phyloP scores from a whole-genome alignment of 1,140 invertebrate species.

The Prorops nasuta region DNA sequence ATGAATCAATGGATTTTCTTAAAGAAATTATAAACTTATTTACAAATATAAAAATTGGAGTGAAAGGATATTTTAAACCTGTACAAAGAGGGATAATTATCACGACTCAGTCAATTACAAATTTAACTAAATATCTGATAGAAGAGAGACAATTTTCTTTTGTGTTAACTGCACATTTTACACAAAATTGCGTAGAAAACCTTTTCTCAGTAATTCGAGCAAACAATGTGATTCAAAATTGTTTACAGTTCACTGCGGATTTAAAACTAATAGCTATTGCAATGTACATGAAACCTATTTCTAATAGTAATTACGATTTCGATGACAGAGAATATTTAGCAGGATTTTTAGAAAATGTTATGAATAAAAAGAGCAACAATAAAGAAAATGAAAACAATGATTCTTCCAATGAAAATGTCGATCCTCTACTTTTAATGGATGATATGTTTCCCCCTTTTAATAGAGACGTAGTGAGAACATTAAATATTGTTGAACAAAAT shows the following conservation, averaged over 20 bases:
- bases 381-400: no score
- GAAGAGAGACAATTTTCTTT: no score
- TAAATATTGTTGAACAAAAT: no score
- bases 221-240: conserved; percentile 17
- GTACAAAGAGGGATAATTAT: no score
- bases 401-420: no score
- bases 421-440: no score
- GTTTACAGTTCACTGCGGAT: conserved; percentile 19
- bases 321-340: conserved; percentile 17
- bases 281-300: conserved; percentile 19
- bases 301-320: conserved; percentile 17
- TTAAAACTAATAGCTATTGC: conserved; percentile 20
- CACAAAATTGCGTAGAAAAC: conserved; percentile 22
- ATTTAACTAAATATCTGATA: no score
- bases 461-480: no score
- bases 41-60: conserved; percentile 4
- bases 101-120: no score
- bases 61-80: conserved; percentile 4
- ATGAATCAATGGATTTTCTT: conserved; percentile 11
- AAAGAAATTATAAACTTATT: conserved; percentile 13
- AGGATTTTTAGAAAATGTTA: conserved; percentile 14
- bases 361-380: no score
- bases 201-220: conserved; percentile 16
- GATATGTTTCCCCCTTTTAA: no score
- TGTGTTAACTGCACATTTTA: conserved; percentile 15